Conservation (phyloP, 2,113 vertebrate genomes). For the Gavialis gangeticus region DNA sequence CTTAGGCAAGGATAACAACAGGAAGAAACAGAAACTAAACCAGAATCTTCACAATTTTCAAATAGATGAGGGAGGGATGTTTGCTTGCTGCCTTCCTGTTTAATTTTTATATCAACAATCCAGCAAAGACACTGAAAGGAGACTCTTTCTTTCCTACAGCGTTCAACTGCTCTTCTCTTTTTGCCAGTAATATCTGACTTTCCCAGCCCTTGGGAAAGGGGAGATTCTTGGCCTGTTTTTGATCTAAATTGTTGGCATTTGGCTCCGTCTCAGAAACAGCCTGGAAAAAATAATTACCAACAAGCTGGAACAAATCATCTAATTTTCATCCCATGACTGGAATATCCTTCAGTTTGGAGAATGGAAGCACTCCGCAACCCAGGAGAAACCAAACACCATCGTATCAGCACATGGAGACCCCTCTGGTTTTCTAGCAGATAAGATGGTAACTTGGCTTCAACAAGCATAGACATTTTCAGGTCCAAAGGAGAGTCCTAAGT, state of each 20-base stretch:
- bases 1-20: background rate
- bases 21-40: background rate
- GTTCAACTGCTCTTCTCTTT: background rate
- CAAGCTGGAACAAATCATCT: background rate
- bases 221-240: background rate
- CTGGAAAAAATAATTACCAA: too few species aligned
- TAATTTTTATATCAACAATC: slow-evolving; percentile 44
- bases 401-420: background rate
- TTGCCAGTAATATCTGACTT: background rate
- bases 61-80: background rate
- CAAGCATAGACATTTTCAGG: too few species aligned
- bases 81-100: slow-evolving; percentile 33
- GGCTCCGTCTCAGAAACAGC: too few species aligned
- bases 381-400: accelerated
- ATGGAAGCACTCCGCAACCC: background rate
- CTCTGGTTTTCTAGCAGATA: background rate
- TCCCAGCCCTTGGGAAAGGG: background rate
- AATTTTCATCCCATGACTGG: accelerated
- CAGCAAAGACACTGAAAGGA: background rate
- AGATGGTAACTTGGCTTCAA: background rate
- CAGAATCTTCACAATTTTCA: background rate
- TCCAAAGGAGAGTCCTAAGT: background rate
- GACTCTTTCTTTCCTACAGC: accelerated
- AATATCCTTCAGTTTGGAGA: background rate
- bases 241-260: background rate